phyloP scores from a whole-genome alignment of 2,113 vertebrate genomes.

The Hippocampus comes region DNA sequence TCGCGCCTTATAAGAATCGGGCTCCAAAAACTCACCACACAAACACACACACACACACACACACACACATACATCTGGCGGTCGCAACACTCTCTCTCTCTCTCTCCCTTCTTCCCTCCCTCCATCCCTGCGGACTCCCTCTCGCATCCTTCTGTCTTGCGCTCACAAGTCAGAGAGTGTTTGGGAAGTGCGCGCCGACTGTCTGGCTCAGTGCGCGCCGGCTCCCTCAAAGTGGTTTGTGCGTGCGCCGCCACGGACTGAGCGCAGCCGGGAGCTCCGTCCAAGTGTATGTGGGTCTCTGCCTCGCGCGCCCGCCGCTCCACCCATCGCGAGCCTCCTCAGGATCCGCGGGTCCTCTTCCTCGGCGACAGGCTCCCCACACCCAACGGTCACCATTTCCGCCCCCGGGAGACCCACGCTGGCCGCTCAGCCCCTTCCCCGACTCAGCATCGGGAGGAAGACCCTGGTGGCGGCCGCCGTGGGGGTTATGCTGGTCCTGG shows the following conservation, averaged over 20 bases:
- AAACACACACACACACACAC: constrained; percentile 31
- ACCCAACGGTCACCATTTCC: constrained; percentile 86
- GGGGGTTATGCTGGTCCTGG: constrained; percentile 93
- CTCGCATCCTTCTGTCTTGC: constrained; percentile 59
- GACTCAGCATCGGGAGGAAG: constrained; percentile 92
- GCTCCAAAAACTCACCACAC: constrained; percentile 72
- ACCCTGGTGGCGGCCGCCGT: constrained; percentile 89
- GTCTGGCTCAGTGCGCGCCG: constrained; percentile 45
- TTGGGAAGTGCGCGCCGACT: constrained; percentile 56
- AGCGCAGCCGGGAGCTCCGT: constrained; percentile 55
- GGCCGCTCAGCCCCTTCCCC: constrained; percentile 86
- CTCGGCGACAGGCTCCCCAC: constrained; percentile 64
- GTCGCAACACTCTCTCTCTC: constrained; percentile 48
- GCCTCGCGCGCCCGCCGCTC: constrained; percentile 55
- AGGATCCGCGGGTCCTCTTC: constrained; percentile 64
- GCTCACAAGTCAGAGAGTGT: constrained; percentile 61
- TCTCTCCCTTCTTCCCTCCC: constrained; percentile 25
- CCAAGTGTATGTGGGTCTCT: constrained; percentile 70
- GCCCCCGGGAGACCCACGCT: constrained; percentile 84
- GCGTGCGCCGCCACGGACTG: constrained; percentile 52
- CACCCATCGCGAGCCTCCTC: constrained; percentile 51
- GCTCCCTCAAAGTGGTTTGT: constrained; percentile 35
- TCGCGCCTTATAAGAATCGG: constrained; percentile 73
- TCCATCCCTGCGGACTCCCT: constrained; percentile 25
- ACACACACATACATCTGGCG: constrained; percentile 58